These are phyloP conservation scores for Loriculus beryllinus DNA, from an alignment of 2,797 vertebrate species.

Conservation along the genomic window DNA sequence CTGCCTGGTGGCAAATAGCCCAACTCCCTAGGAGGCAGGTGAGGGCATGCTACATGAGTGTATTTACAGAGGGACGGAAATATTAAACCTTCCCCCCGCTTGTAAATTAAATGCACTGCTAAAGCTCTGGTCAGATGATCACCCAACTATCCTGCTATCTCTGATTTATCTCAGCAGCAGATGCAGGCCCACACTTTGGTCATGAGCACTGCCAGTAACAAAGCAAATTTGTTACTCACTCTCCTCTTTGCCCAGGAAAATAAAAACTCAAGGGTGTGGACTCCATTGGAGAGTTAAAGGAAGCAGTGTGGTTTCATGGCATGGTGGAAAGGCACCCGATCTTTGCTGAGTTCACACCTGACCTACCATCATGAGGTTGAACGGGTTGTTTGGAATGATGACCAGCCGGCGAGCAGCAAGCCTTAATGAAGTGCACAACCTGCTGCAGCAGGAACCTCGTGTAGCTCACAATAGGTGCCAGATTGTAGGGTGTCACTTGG, in stretches of 20 bases:
- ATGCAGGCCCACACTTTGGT: background rate
- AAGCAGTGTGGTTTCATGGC: background rate
- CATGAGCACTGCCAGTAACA: background rate
- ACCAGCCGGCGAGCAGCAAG: background rate
- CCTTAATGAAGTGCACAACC: background rate
- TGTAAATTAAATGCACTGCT: slow-evolving; percentile 39
- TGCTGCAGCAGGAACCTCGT: background rate
- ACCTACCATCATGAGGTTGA: background rate
- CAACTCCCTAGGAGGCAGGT: background rate
- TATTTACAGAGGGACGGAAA: background rate
- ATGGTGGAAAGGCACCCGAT: background rate
- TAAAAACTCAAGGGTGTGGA: background rate
- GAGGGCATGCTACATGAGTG: background rate
- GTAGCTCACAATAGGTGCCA: background rate
- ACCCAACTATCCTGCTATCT: background rate
- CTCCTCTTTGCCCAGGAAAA: background rate
- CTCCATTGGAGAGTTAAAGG: background rate
- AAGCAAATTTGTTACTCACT: background rate
- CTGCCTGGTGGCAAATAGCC: background rate
- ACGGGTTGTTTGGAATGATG: rapidly evolving
- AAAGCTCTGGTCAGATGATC: background rate
- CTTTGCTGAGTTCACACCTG: background rate
- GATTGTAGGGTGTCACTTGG: background rate
- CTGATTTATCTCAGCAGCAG: slow-evolving; percentile 49
- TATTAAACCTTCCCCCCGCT: background rate